These are phyloP conservation scores for Talpa occidentalis DNA, from an alignment of 2,113 vertebrate species.

Conservation along the genomic window DNA sequence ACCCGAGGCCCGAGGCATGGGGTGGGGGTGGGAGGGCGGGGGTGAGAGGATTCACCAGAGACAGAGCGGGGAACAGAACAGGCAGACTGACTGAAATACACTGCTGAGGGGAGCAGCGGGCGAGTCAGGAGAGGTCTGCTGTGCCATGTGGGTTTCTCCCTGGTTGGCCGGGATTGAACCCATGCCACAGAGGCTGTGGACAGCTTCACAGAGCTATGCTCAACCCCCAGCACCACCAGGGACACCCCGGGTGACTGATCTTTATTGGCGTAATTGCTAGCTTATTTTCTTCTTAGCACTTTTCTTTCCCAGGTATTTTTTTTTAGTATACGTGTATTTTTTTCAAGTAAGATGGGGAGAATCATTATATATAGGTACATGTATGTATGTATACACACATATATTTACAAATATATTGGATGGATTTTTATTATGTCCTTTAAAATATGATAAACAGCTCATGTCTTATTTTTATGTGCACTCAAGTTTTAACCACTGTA, in stretches of 20 bases:
- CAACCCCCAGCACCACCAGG: too few relatives aligned
- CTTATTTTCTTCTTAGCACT: not conserved
- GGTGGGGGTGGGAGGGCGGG: too few relatives aligned
- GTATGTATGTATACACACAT: not conserved
- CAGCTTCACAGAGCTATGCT: too few relatives aligned
- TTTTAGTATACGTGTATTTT: not conserved
- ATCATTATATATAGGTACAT: not conserved
- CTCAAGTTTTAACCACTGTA: conserved; percentile 5
- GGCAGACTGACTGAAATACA: too few relatives aligned
- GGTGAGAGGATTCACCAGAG: too few relatives aligned
- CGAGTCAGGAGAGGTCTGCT: too few relatives aligned
- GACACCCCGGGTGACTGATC: not conserved
- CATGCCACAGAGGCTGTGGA: too few relatives aligned
- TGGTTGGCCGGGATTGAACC: too few relatives aligned
- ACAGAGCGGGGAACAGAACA: too few relatives aligned
- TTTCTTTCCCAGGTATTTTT: not conserved
- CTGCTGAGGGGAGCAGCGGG: too few relatives aligned
- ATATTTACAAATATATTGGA: not conserved
- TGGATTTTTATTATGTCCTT: conserved; percentile 20
- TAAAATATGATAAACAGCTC: not conserved
- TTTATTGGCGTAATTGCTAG: not conserved
- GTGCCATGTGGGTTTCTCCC: too few relatives aligned
- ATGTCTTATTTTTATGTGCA: conserved; percentile 34
- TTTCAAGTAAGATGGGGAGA: not conserved
- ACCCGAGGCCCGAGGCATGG: too few relatives aligned